A percentile compares a stretch with the other conserved stretches of the same genome.
These are phyloP conservation scores for Colaptes auratus DNA, from an alignment of 2,113 vertebrate genomes.

Conservation along the genomic window DNA sequence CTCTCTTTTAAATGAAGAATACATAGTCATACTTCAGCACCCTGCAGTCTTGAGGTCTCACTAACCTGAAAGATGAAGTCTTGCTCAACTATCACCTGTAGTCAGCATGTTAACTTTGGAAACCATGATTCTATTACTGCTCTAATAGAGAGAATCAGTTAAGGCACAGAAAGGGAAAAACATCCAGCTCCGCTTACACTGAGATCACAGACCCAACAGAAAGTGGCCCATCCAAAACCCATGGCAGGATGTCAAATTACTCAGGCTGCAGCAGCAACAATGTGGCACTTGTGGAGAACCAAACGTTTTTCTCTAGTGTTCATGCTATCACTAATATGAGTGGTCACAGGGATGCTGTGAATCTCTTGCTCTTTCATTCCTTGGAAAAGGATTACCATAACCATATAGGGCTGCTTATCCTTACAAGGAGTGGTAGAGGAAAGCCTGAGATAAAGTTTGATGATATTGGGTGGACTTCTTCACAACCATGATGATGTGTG, in stretches of 20 bases:
- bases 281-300: background rate
- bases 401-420: background rate
- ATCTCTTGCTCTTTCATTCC: background rate
- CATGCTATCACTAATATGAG: background rate
- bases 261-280: background rate
- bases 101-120: background rate
- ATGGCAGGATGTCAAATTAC: background rate
- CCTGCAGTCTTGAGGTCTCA: background rate
- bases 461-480: background rate
- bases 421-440: accelerated
- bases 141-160: background rate
- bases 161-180: background rate
- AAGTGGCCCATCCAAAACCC: background rate
- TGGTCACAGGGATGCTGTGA: background rate
- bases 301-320: background rate
- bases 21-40: background rate
- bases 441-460: background rate
- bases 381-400: background rate
- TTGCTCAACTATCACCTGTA: background rate
- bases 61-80: background rate
- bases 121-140: background rate
- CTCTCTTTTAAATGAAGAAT: background rate
- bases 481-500: accelerated
- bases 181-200: background rate
- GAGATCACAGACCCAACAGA: background rate